Percentiles rank a stretch among this genome's conserved stretches.
These are phyloP conservation scores for Camponotus fellah DNA, from an alignment of 2,888 invertebrate species.

Conservation along the genomic window DNA sequence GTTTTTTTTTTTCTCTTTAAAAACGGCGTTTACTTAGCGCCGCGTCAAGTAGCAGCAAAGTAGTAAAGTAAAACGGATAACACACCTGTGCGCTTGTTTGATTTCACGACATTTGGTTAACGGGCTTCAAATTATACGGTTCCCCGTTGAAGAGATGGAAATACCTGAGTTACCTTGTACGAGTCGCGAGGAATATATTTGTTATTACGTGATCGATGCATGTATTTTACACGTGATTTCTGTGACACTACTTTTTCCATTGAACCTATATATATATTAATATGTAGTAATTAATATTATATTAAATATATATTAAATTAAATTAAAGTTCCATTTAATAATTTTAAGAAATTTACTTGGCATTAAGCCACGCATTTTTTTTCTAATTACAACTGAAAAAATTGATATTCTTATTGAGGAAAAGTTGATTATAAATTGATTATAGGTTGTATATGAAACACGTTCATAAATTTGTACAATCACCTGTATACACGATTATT, in stretches of 20 bases:
- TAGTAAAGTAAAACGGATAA: conserved; percentile 47
- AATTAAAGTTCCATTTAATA: not conserved
- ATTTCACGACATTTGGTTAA: conserved; percentile 40
- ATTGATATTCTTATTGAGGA: not conserved
- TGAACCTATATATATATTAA: not conserved
- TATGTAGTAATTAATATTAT: not conserved
- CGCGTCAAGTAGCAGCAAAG: conserved; percentile 27
- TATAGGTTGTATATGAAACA: not conserved
- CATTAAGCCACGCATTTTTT: not conserved
- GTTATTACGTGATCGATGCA: not conserved
- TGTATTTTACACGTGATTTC: conserved; percentile 3
- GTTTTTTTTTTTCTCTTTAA: conserved; percentile 26
- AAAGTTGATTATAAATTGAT: not conserved
- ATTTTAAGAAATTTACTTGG: not conserved
- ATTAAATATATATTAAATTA: not conserved
- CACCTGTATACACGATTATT: not conserved
- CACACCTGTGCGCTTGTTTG: conserved; percentile 47
- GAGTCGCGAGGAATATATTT: not conserved
- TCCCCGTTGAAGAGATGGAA: conserved; percentile 17
- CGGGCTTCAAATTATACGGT: conserved; percentile 41
- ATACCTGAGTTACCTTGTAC: not conserved
- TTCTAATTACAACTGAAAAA: not conserved
- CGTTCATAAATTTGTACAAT: not conserved
- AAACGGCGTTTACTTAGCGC: conserved; percentile 17
- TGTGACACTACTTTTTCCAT: not conserved